Base-by-base conservation (phyloP, 2,113 vertebrate genomes). In the Pachyramphus minor region DNA sequence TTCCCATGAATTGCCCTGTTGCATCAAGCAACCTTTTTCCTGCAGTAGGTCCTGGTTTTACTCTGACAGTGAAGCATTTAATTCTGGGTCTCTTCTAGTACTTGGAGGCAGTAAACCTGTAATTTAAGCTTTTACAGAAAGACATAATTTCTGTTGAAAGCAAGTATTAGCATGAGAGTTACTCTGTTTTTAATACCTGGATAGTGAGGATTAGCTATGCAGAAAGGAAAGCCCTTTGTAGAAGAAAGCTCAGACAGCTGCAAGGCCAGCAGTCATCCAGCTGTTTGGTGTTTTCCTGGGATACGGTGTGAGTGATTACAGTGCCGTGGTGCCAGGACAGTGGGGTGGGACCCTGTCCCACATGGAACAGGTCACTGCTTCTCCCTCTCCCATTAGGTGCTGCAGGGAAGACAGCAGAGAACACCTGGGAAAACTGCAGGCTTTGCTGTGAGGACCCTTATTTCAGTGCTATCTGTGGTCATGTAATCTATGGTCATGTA, bases 91-190 rank as follows among this genome's bases (percentile, higher is more conserved):
- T 94, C 80, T 76, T 79, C 62, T 92, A 77, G 81, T 74, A 58
- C 52, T 88, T 28, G 13, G 18, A 80, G 39, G 24, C 21, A 63
- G 60, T 52, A 93, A 89, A 72, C 58, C 87, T 87, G 64, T 87
- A 84, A 95, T 93, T 96, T 93, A 88, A 86, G 64, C 56, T 95
- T 90, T 63, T 81, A 74, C 30, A 72, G 53, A 56, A 90, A 87
- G 80, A 81, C 6, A 3, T 50, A 22, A 63, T 90, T 94, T 86
- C 79, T 90, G 45, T 66, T 84, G 68, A 94, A 90, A 90, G 74
- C 0, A 0, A 69, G n/a, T 69, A 92, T 92, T 95, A 92, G 19
- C 44, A 53, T 0, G 6, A 62, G 59, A 76, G 64, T 88, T 90
- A 53, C 47, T 69, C 42, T 62, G 50, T 0, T 81, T 90, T 84